Conservation (phyloP, 2,113 vertebrate genomes). For the Mustelus asterias region DNA sequence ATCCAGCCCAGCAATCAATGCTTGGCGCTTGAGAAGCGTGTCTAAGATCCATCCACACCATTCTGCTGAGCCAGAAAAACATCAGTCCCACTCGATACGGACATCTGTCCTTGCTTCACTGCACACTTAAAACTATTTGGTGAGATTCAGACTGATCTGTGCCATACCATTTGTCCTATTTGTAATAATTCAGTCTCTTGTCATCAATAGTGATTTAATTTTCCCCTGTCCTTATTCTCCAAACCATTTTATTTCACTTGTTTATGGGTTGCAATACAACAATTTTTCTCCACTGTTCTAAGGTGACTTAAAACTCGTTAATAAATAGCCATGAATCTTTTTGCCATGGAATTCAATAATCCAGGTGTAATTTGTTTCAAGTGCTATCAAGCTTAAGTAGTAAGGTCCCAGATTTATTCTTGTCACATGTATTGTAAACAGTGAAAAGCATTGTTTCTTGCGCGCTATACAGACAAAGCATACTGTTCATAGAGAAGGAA, state of each 20-base stretch:
- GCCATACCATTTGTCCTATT: neutral
- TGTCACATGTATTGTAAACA: no score
- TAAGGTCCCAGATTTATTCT: no score
- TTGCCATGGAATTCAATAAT: neutral
- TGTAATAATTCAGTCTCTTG: neutral
- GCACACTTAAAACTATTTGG: neutral
- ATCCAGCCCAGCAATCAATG: neutral
- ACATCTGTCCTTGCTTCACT: neutral
- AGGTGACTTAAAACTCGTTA: neutral
- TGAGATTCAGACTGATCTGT: no score
- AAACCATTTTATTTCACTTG: neutral
- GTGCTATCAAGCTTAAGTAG: neutral
- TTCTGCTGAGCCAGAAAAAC: neutral
- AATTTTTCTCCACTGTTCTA: neutral
- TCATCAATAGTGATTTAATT: neutral
- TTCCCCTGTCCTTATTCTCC: neutral
- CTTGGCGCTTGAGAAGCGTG: neutral
- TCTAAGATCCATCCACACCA: neutral
- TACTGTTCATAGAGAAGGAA: no score
- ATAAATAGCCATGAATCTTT: neutral
- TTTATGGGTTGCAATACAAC: neutral
- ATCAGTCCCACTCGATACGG: neutral
- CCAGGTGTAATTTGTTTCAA: neutral
- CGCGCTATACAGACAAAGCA: no score
- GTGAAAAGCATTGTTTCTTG: no score